Evolutionary conservation across 2,888 invertebrate genomes (phyloP).

Genomic region (Tinea semifulvella): DNA sequence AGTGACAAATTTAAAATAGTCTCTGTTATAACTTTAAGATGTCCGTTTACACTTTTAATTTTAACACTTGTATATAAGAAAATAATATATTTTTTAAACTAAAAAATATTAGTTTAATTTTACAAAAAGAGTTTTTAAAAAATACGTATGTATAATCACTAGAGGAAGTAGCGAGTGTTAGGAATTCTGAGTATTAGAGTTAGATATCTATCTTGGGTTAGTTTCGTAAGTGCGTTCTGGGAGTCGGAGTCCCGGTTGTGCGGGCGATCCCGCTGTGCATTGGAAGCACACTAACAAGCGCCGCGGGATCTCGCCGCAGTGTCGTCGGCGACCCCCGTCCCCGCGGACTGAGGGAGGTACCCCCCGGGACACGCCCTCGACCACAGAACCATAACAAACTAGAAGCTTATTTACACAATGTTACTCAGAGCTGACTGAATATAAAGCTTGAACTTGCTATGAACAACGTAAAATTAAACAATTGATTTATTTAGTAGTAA

Average conservation of each 20-base stretch:
- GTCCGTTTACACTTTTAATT: too few species aligned
- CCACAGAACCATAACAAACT: constrained; percentile 49
- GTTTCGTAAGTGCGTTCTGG: constrained; percentile 39
- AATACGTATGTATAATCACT: constrained; percentile 4
- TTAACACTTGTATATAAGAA: too few species aligned
- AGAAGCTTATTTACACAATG: too few species aligned
- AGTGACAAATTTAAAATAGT: too few species aligned
- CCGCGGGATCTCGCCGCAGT: constrained; percentile 61
- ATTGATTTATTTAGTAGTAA: too few species aligned
- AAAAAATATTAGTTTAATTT: neutral
- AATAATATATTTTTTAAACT: neutral
- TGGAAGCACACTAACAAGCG: constrained; percentile 66
- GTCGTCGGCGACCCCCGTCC: constrained; percentile 60
- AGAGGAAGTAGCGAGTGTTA: neutral
- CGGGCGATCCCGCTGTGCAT: constrained; percentile 67
- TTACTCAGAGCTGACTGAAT: too few species aligned
- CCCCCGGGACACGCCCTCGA: constrained; percentile 66
- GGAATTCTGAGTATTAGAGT: neutral
- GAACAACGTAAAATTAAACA: too few species aligned
- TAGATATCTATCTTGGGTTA: neutral
- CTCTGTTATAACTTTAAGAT: too few species aligned
- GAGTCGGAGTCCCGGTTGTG: constrained; percentile 56
- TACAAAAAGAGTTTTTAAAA: neutral
- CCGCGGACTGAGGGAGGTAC: constrained; percentile 63
- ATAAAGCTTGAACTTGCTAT: too few species aligned